These are phyloP conservation scores for Sarcophaga rosellei DNA, from an alignment of 2,888 invertebrate species.

Conservation along the genomic window DNA sequence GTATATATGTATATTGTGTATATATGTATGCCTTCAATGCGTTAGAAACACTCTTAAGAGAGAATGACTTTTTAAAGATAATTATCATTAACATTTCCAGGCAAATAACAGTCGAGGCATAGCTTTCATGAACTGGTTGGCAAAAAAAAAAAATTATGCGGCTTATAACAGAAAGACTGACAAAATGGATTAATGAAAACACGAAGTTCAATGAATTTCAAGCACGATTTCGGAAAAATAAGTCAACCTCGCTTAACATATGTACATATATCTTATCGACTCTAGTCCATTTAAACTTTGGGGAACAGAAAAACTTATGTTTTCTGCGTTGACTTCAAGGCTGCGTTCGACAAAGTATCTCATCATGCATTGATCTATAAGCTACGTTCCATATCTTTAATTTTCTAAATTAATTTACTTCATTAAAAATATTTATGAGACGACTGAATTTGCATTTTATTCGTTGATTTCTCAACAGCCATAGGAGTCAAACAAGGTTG, in stretches of 20 bases:
- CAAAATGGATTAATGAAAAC: conserved; percentile 4
- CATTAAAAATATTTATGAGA: not conserved
- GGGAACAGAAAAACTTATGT: conserved; percentile 6
- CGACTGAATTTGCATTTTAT: not conserved
- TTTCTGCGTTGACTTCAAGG: conserved; percentile 29
- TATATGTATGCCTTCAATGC: no score
- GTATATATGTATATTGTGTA: no score
- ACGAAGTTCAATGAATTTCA: conserved; percentile 21
- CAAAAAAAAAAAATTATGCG: conserved; percentile 22
- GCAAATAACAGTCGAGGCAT: conserved; percentile 21
- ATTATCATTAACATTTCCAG: no score
- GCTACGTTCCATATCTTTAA: not conserved
- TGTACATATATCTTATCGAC: conserved; percentile 14
- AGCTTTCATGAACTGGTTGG: conserved; percentile 10
- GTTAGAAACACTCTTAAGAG: no score
- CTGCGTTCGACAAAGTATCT: conserved; percentile 14
- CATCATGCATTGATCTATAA: conserved; percentile 2
- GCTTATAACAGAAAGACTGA: not conserved
- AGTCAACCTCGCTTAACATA: conserved; percentile 10
- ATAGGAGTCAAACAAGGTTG: conserved; percentile 20
- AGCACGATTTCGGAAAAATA: conserved; percentile 2
- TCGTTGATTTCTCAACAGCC: not conserved
- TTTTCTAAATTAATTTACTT: not conserved
- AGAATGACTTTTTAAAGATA: no score
- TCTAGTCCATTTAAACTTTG: conserved; percentile 13